Base-by-base conservation (phyloP, 1,140 invertebrate genomes). In the Zaprionus inermis region DNA sequence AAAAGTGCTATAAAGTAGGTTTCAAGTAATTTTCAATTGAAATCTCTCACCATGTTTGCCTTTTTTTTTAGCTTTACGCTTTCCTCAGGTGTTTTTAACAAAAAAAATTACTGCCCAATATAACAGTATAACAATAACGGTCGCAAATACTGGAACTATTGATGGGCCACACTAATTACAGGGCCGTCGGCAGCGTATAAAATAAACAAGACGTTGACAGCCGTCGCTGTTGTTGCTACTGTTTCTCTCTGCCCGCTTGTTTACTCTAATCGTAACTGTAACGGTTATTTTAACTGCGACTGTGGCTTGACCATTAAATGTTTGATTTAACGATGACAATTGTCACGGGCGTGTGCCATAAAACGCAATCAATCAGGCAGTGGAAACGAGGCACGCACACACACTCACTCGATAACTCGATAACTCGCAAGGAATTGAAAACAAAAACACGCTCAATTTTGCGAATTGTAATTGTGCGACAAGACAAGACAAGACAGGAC, bases 361-460 rank as follows among this genome's bases (percentile, higher is more conserved):
- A 44, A 79, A 79, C 65, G 64, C 70, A 79, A 88, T 88, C 83
- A 86, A 88, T 86, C 83, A 86, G 63, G 55, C 44, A 20, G 16
- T 22, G 9, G 16, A 78, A 65, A 32, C 30, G 30, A 32, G 7
- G 6, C 30, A 9, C 30, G 3, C 30, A 0, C 9, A 18, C 5
- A 16, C 38, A 41, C 38, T 44, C 38, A 16, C n/a, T 44, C 38
- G 16, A n/a, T 44, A 12, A 38, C 44, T 49, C 44, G 44, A 49
- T 44, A 16, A 22, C 18, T 5, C 36, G 36, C 11, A 38, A 4
- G 4, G 12, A 38, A 49, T 18, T 7, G 9, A 3, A 28, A 46
- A 2, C 5, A 16, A 46, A 22, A 22, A 49, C 44, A 22, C 16
- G 44, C 44, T 49, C 18, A 49, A 22, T 44, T 44, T 44, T 44